Conservation (phyloP, 2,888 invertebrate species). For the Rhamphomyia laevipes region DNA sequence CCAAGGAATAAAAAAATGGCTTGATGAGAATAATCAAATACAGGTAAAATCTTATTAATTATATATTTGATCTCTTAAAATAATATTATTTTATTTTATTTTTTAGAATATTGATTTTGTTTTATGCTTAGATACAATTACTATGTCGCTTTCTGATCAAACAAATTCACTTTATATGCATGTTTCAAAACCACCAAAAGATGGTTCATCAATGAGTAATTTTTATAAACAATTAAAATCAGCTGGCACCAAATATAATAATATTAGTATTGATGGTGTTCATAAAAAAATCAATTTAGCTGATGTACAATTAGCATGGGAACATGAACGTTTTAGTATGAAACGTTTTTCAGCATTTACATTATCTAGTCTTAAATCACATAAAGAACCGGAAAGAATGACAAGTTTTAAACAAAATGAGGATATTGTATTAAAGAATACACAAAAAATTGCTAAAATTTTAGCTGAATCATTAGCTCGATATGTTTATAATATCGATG, state of each 20-base stretch:
- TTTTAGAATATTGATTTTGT: constrained; percentile 77
- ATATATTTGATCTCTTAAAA: not conserved
- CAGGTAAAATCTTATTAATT: constrained; percentile 44
- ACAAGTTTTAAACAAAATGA: constrained; percentile 31
- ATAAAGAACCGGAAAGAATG: constrained; percentile 29
- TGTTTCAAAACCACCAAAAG: constrained; percentile 90
- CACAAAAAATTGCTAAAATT: constrained; percentile 50
- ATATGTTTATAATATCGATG: constrained; percentile 62
- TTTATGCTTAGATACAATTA: constrained; percentile 77
- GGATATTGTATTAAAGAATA: constrained; percentile 20
- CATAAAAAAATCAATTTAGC: constrained; percentile 97
- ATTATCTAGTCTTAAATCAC: constrained; percentile 56
- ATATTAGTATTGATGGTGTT: constrained; percentile 50
- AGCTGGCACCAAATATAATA: constrained; percentile 40
- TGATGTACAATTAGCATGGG: constrained; percentile 87
- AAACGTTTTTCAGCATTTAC: constrained; percentile 85
- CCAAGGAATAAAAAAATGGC: constrained; percentile 90
- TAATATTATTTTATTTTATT: constrained; percentile 14
- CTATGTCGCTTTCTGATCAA: constrained; percentile 41
- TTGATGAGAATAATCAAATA: constrained; percentile 53
- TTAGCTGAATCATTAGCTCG: constrained; percentile 77
- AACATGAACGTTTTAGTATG: constrained; percentile 93
- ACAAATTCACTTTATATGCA: constrained; percentile 60
- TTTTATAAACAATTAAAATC: constrained; percentile 53
- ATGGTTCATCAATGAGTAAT: constrained; percentile 62